Percentiles rank a stretch among this genome's conserved stretches.
Conservation (phyloP, 2,888 invertebrate genomes). For the Tuta absoluta region DNA sequence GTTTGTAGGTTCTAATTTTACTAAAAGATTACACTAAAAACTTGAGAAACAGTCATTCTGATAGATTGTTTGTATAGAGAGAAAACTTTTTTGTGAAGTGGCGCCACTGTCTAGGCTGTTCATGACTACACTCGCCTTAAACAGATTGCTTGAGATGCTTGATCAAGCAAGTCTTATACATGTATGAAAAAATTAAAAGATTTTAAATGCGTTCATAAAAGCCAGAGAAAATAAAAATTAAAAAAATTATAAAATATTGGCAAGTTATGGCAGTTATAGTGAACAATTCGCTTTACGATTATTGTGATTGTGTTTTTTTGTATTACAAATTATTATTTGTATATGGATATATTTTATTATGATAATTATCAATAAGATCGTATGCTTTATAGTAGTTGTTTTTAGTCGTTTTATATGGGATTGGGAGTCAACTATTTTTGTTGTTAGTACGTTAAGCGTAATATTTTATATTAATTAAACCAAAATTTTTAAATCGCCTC, state of each 20-base stretch:
- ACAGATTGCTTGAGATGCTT: too few species aligned
- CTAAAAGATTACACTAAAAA: too few species aligned
- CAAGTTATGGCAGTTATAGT: constrained; percentile 19
- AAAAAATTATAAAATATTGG: constrained; percentile 5
- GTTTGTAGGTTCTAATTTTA: too few species aligned
- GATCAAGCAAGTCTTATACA: too few species aligned
- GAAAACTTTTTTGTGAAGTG: too few species aligned
- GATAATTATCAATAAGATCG: constrained; percentile 12
- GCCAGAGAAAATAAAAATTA: not conserved
- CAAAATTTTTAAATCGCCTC: too few species aligned
- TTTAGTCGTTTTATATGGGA: not conserved
- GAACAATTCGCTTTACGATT: constrained; percentile 15
- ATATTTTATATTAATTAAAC: not conserved
- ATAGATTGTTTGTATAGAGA: too few species aligned
- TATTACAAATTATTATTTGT: constrained; percentile 29
- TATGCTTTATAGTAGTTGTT: constrained; percentile 10
- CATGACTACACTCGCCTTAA: too few species aligned
- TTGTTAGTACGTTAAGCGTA: too few species aligned
- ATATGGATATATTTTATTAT: constrained; percentile 24
- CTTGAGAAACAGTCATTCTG: too few species aligned
- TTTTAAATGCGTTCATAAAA: not conserved
- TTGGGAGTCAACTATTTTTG: not conserved
- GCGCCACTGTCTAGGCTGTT: too few species aligned
- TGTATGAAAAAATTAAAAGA: not conserved
- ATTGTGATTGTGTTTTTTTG: constrained; percentile 30